Evolutionary conservation across 2,797 vertebrate genomes (phyloP), one percentile per base, ranked within the genome.

Genomic region (Spatula versicolor): DNA sequence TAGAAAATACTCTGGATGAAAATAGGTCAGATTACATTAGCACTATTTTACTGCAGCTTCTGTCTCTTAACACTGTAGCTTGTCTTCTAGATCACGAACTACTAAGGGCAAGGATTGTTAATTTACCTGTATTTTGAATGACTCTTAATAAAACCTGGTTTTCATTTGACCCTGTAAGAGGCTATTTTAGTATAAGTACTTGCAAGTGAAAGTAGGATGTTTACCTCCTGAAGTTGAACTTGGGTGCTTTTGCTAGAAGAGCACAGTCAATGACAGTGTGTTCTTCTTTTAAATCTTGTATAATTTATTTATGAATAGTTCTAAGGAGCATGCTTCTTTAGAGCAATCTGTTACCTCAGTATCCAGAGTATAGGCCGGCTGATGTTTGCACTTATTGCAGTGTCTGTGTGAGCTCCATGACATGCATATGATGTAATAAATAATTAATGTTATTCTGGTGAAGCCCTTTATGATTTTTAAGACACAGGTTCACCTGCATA

Each of bases 21-120:
- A 50, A 25, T 50, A 25, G 23, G 48, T 25, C 23, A 50, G 48
- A 50, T 50, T 25, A 25, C 23, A 25, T 50, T 50, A 50, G 48
- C 48, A 5, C 48, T 37, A 41, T 0, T 86, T 59, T 35, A 10
- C 1, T 43, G 46, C 6, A 58, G 48, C 94, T 94, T 79, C 55
- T 86, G 76, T 91, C 92, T 96, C 86, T 96, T 92, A 69, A 69
- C 37, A 95, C 86, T 77, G 16, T 16, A 52, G 50, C 50, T 14
- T 28, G 22, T 55, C n/a, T 71, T 76, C 55, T 67, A 1, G 4
- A 1, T 73, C 59, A 39, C 16, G 13, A 63, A 23, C 5, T 54
- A 17, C 48, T 46, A 21, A 56, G 46, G 50, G 59, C 11, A 13
- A 43, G 17, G 28, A 8, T 50, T 56, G 6, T 56, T 72, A 12